Base-by-base conservation (phyloP, 1,140 invertebrate genomes). In the Achroia grisella region DNA sequence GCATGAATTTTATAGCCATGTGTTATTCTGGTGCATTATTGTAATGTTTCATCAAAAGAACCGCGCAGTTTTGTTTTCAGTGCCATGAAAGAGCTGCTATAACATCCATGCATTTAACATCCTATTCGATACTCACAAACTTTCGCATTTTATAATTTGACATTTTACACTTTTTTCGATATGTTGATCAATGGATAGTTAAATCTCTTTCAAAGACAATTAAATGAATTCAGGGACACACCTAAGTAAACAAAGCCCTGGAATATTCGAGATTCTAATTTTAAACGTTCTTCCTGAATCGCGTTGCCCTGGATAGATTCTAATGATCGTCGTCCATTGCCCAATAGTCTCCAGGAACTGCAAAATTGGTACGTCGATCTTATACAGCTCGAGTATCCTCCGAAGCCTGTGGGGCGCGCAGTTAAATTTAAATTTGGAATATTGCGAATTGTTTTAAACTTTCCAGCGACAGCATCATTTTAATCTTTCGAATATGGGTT, bases 391-490 rank as follows among this genome's bases (percentile, higher is more conserved):
- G 35, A 10, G 13, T 37, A 13, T 11, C 35, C 13, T 37, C 35
- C 17, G 17, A 15, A 15, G 35, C 17, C 35, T 37, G 35, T 37
- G n/a, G n/a, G 35, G 14, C 14, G 13, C 15, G 17, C 35, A 37
- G 13, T 37, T 37, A 37, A 35, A 35, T 35, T 35, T 35, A 12
- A 37, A 37, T 37, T 37, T 37, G 14, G 35, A 37, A 35, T 23
- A 23, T 35, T 14, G 13, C 12, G 12, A 35, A 37, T 37, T 37
- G 35, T 37, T 37, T 37, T 37, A 17, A 37, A 37, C 14, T 37
- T 37, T 17, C 17, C 35, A 10, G 17, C 17, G 13, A 4, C 15
- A 15, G 8, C 9, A 15, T 13, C 35, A 37, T 37, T 37, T 37
- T 17, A 37, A 37, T 37, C 35, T 15, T 37, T 37, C 17, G 4